Evolutionary conservation across 2,113 vertebrate species (phyloP).

Genomic region (Ceyx melanurus): DNA sequence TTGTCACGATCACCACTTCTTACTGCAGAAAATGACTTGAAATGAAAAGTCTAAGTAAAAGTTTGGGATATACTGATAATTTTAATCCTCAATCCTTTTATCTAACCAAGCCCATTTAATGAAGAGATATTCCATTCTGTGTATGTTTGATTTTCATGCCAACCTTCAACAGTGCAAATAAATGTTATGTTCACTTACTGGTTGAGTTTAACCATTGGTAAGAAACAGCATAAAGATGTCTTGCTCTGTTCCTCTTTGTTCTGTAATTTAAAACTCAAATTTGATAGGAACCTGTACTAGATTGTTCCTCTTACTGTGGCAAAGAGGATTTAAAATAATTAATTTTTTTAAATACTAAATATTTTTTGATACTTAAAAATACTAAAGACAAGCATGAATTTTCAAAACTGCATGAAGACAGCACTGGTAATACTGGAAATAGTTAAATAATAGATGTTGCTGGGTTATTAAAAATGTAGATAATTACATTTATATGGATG

Average conservation of each 20-base stretch:
- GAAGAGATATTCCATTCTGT: neutral
- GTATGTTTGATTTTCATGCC: neutral
- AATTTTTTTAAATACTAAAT: neutral
- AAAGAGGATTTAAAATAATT: neutral
- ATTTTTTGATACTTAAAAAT: neutral
- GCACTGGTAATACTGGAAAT: neutral
- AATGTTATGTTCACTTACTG: neutral
- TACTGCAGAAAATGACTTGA: neutral
- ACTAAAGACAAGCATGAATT: neutral
- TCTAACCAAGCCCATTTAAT: neutral
- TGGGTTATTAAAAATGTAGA: neutral
- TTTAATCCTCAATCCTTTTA: neutral
- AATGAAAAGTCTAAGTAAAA: neutral
- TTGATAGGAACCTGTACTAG: neutral
- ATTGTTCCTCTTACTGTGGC: neutral
- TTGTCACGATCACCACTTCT: neutral
- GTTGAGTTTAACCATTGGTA: neutral
- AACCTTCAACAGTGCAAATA: neutral
- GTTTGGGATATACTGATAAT: neutral
- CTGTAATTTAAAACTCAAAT: neutral
- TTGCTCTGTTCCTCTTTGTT: neutral
- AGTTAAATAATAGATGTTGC: neutral
- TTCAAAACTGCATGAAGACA: neutral
- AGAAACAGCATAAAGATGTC: neutral
- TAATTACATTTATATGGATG: neutral